A percentile compares a stretch with the other conserved stretches of the same genome.
Evolutionary conservation across 2,797 vertebrate species (phyloP).

Genomic region (Limnodromus scolopaceus): DNA sequence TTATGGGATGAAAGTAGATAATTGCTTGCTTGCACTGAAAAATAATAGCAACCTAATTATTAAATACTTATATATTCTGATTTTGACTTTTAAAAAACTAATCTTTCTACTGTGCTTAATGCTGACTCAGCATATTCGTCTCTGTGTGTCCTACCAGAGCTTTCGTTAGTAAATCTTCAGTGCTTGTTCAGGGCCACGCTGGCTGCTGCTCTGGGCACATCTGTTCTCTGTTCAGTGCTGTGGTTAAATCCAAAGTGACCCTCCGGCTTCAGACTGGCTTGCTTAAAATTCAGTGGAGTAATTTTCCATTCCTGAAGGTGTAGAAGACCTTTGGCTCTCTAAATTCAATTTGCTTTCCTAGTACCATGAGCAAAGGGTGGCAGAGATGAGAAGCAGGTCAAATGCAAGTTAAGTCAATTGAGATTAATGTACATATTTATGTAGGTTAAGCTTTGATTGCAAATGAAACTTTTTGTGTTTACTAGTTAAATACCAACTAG

Average conservation of each 20-base stretch:
- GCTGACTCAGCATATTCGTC: background rate
- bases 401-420: background rate
- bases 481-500: background rate
- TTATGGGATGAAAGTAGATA: background rate
- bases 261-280: background rate
- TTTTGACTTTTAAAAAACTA: background rate
- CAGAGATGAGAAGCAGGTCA: slow-evolving; percentile 8
- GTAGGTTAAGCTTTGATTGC: background rate
- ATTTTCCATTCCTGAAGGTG: slow-evolving; percentile 19
- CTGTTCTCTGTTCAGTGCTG: background rate
- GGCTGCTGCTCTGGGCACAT: background rate
- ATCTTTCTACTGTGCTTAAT: background rate
- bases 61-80: background rate
- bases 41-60: background rate
- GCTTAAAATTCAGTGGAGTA: background rate
- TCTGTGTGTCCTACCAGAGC: background rate
- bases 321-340: background rate
- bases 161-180: background rate
- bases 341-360: background rate
- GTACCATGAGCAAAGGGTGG: background rate
- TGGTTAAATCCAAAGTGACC: background rate
- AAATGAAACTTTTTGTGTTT: background rate
- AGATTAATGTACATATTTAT: background rate
- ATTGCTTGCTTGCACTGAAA: background rate
- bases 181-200: background rate